Base-by-base conservation (phyloP, 1,140 invertebrate species). In the Lutraria rhynchaena region DNA sequence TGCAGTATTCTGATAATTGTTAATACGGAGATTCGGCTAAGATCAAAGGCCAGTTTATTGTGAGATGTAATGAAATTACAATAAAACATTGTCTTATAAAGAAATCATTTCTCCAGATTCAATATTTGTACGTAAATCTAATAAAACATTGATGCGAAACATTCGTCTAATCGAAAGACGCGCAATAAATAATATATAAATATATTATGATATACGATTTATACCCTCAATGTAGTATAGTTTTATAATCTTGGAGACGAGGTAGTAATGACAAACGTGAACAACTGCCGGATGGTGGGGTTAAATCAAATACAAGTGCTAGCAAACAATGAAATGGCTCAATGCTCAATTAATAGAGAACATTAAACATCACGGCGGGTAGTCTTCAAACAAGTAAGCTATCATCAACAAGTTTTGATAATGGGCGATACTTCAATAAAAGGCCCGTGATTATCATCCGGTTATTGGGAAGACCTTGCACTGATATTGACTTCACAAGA, bases 171-270 rank as follows among this genome's bases (percentile, higher is more conserved):
- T 60, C 71, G 49, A 69, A 67, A 27, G 7, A 31, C 35, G 35
- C n/a, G 44, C 65, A 80, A 80, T 80, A 80, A 80, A 80, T 67
- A 70, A 69, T 80, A 58, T 55, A 80, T 80, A 69, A 80, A 69
- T 80, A 57, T 67, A 74, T 35, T 53, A 73, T 67, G 19, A 53
- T 49, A 53, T 65, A 41, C 29, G 60, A 77, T 9, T 35, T 60
- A 29, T 75, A 33, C 7, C 41, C 17, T 41, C 19, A n/a, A 37
- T 65, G 35, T 71, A 71, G 15, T 41, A 41, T 41, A 15, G 37
- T 41, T 24, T 37, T 76, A 63, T 67, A 55, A 51, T 67, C 49
- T 44, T 19, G 19, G 55, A 55, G 29, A 46, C 35, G 46, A n/a
- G 19, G 53, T 19, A 53, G 7, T 44, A 27, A 41, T 57, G 65